Evolutionary conservation across 2,888 invertebrate species (phyloP), one percentile per base, ranked within the genome.

Genomic region (Pristionchus maxplancki): DNA sequence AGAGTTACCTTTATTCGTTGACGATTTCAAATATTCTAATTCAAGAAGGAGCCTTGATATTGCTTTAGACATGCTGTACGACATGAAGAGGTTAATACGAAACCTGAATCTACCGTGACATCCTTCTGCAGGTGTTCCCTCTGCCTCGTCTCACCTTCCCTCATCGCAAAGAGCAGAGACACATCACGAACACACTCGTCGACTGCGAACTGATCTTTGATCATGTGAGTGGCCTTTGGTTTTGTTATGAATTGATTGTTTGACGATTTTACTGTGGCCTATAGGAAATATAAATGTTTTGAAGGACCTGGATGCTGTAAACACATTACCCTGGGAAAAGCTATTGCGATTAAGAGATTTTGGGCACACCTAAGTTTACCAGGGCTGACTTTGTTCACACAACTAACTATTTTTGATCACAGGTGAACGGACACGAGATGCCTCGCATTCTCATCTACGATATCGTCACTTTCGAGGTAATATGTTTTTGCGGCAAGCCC

Each of bases 401-500:
- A 20, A 24, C 1, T 24, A 58, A 53, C 6, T 48, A 20, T 50
- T 20, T 20, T 44, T 44, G 9, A 58, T 78, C 48, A 3, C 58
- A 88, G 88, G 31, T 62, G 28, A 31, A 81, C 17, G 88, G 88
- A 20, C 62, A 86, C 24, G 96, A 96, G 89, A 96, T 97, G 92
- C 98, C 98, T 0, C 96, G 99, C 78, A 99, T 97, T 95, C 96
- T 99, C 90, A 97, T 97, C 74, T 99, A 99, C 94, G 99, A 99
- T 94, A 97, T 99, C 88, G 96, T 99, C 58, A 96, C 96, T 93
- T 97, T 97, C 93, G 97, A 97, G 94, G 95, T 95, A 89, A 91
- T 93, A 88, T n/a, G 58, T 44, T 44, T 64, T 31, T 24, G 44
- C 84, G 11, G 3, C 24, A 34, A 34, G 62, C 62, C 81, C 62